A percentile compares a stretch with the other conserved stretches of the same genome.
phyloP scores from a whole-genome alignment of 2,888 invertebrate species.

The Chymomyza caudatula region DNA sequence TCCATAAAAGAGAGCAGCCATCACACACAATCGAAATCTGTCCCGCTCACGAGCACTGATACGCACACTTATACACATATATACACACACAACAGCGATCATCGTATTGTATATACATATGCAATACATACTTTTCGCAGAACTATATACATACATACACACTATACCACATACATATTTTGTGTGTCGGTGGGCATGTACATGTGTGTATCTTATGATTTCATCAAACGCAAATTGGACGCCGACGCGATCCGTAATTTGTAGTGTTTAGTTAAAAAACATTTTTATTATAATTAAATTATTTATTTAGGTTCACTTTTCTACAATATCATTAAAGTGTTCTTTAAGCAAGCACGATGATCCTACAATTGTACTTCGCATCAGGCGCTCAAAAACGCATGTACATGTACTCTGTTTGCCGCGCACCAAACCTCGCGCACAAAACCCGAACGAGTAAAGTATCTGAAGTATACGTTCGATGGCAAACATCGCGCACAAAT shows the following conservation, averaged over 20 bases:
- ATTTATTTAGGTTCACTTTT: conserved; percentile 3
- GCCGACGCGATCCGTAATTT: not conserved
- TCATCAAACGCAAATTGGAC: not conserved
- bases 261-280: not conserved
- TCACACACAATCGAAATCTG: not conserved
- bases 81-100: not conserved
- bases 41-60: not conserved
- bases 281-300: conserved; percentile 1
- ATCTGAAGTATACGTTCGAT: not conserved
- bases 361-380: not conserved
- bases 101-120: not conserved
- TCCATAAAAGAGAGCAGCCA: not conserved
- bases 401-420: conserved; percentile 13
- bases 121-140: not conserved
- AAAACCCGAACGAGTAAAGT: conserved; percentile 31
- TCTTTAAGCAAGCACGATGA: not conserved
- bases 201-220: not conserved
- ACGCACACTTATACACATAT: not conserved
- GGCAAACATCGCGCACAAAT: not conserved
- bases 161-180: not conserved
- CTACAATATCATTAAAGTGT: not conserved
- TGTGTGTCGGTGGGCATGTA: not conserved
- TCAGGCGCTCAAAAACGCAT: conserved; percentile 7
- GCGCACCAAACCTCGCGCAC: conserved; percentile 40
- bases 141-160: not conserved